A percentile compares a stretch with the other conserved stretches of the same genome.
Evolutionary conservation across 1,140 invertebrate species (phyloP).

Genomic region (Ctenoplectra terminalis): DNA sequence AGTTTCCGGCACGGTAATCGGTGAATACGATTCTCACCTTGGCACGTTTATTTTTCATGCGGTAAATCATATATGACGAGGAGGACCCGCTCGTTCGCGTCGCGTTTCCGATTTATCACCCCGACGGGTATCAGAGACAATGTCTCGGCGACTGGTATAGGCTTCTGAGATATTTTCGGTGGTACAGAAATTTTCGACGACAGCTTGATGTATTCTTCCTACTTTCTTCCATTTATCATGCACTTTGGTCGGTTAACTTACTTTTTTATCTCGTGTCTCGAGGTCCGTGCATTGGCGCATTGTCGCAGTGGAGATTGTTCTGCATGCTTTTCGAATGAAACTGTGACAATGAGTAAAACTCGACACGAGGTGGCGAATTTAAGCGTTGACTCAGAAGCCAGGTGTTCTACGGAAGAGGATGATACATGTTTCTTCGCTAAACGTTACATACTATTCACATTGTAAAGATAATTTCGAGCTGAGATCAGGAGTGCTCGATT

Average conservation of each 20-base stretch:
- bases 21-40: slow-evolving; percentile 29
- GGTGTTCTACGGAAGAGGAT: not conserved
- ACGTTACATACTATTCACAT: not conserved
- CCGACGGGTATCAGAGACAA: not conserved
- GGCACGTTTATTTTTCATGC: slow-evolving; percentile 57
- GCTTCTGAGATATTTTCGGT: slow-evolving; percentile 3
- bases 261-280: too few species aligned
- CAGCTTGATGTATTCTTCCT: not conserved
- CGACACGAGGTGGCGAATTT: not conserved
- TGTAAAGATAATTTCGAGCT: not conserved
- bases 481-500: not conserved
- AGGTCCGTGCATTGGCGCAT: not conserved
- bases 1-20: slow-evolving; percentile 23
- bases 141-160: not conserved
- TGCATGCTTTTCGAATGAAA: not conserved
- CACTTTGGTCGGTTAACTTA: not conserved
- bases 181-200: not conserved
- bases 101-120: slow-evolving; percentile 17
- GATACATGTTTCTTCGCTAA: not conserved
- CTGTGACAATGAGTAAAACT: not conserved
- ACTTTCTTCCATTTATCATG: not conserved
- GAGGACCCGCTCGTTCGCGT: not conserved
- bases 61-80: slow-evolving; percentile 25
- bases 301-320: not conserved
- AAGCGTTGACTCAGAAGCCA: not conserved